A percentile compares a stretch with the other conserved stretches of the same genome.
Evolutionary conservation across 2,888 invertebrate genomes (phyloP).

Genomic region (Meteorus colon): DNA sequence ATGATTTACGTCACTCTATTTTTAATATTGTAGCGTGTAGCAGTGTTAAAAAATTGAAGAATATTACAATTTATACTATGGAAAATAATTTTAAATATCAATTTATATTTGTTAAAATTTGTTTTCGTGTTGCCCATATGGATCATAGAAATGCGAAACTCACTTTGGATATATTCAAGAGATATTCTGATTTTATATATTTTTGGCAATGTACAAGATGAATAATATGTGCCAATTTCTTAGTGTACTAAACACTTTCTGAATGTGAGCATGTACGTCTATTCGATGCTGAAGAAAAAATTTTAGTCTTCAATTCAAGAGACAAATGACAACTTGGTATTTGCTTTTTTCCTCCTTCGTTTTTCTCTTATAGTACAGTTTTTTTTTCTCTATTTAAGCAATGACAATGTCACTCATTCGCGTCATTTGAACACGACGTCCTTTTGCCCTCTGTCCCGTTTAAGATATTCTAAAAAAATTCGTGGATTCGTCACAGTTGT

Average conservation of each 20-base stretch:
- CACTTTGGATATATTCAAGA: no score
- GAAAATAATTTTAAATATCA: no score
- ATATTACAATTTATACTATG: no score
- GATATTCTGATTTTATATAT: no score
- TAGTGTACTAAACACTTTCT: not conserved
- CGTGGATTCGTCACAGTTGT: slow-evolving; percentile 9
- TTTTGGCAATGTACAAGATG: no score
- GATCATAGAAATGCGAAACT: no score
- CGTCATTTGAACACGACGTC: slow-evolving; percentile 2
- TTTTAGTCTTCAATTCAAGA: not conserved
- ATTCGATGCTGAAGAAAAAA: not conserved
- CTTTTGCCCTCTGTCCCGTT: slow-evolving; percentile 22
- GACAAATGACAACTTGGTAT: not conserved
- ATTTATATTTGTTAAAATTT: no score
- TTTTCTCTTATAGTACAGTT: not conserved
- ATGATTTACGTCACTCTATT: no score
- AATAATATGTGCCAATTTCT: no score
- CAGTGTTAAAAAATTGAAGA: no score
- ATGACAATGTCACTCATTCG: slow-evolving; percentile 17
- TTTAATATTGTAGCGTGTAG: no score
- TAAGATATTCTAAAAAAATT: slow-evolving; percentile 21
- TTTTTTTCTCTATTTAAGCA: not conserved
- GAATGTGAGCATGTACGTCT: not conserved
- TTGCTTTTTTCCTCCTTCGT: not conserved
- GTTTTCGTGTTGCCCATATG: no score